Conservation (phyloP, 2,113 vertebrate species). For the Empidonax traillii region DNA sequence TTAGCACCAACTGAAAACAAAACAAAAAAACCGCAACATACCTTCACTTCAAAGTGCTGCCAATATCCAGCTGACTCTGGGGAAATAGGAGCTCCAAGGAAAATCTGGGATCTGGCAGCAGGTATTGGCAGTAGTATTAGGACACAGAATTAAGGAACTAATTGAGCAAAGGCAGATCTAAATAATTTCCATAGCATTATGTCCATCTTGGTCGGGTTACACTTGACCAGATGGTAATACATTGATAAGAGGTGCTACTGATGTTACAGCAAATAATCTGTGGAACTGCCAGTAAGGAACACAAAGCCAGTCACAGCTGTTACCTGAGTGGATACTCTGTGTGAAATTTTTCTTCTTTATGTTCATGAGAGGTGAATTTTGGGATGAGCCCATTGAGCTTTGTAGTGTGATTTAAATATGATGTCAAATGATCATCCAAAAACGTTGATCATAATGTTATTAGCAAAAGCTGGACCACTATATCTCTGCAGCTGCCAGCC, state of each 20-base stretch:
- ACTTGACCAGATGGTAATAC: not conserved
- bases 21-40: rapidly evolving
- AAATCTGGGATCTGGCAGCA: not conserved
- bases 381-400: not conserved
- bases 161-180: not conserved
- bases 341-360: not conserved
- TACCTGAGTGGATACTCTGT: not conserved
- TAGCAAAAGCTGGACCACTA: not conserved
- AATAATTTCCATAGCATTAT: not conserved
- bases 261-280: not conserved
- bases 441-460: not conserved
- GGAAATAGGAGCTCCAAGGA: not conserved
- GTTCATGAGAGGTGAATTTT: not conserved
- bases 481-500: not conserved
- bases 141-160: not conserved
- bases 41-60: not conserved
- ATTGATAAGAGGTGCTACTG: not conserved
- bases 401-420: not conserved
- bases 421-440: not conserved
- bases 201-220: not conserved
- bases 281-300: not conserved
- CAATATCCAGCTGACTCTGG: not conserved
- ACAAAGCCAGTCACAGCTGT: not conserved
- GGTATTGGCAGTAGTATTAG: not conserved
- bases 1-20: not conserved